Conservation (phyloP, 2,113 vertebrate species). For the Brachyhypopomus gauderio region DNA sequence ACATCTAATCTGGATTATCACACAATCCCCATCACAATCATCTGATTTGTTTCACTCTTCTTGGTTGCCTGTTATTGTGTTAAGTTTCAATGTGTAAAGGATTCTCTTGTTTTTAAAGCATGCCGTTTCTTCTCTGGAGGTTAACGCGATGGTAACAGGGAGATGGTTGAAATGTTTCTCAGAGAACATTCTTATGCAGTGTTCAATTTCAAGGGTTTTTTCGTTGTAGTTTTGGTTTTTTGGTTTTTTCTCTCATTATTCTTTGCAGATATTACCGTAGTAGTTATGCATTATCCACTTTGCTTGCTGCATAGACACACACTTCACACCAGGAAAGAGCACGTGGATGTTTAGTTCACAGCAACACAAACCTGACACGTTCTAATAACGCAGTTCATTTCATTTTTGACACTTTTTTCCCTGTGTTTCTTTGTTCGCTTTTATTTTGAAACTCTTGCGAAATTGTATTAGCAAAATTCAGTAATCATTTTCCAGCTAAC, state of each 20-base stretch:
- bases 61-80: constrained; percentile 24
- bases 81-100: constrained; percentile 40
- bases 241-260: constrained; percentile 62
- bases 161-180: constrained; percentile 62
- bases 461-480: constrained; percentile 49
- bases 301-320: constrained; percentile 75
- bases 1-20: constrained; percentile 14
- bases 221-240: constrained; percentile 42
- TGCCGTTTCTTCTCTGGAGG: constrained; percentile 55
- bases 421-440: constrained; percentile 26
- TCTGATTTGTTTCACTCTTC: constrained; percentile 8
- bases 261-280: constrained; percentile 77
- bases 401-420: constrained; percentile 50
- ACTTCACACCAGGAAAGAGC: constrained; percentile 69
- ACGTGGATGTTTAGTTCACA: constrained; percentile 59
- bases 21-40: constrained; percentile 21
- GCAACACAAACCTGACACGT: constrained; percentile 14
- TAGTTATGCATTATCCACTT: constrained; percentile 75
- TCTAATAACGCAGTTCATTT: constrained; percentile 19
- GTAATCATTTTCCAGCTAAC: constrained; percentile 40
- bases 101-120: constrained; percentile 54
- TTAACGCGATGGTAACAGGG: constrained; percentile 49
- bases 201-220: constrained; percentile 68
- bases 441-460: constrained; percentile 32
- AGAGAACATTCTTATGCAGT: constrained; percentile 68